phyloP scores from a whole-genome alignment of 2,888 invertebrate species.

The Anodontia alba region DNA sequence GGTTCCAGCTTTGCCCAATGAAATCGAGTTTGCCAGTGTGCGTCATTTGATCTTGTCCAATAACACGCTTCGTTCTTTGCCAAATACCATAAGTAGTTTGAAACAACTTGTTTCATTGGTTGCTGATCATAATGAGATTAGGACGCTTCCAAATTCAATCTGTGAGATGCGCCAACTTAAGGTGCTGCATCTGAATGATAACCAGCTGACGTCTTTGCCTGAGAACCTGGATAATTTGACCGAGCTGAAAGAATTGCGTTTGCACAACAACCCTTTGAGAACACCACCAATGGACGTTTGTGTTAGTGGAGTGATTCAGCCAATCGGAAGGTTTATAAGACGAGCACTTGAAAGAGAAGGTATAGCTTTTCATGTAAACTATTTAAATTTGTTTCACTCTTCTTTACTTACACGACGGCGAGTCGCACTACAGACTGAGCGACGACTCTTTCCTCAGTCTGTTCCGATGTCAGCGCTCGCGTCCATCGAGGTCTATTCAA shows the following conservation, averaged over 20 bases:
- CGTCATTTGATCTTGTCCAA: constrained; percentile 76
- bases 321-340: constrained; percentile 82
- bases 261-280: constrained; percentile 81
- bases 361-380: no score
- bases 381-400: background rate
- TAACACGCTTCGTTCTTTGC: constrained; percentile 77
- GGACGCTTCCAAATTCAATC: constrained; percentile 67
- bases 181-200: constrained; percentile 78
- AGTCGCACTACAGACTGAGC: no score
- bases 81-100: constrained; percentile 75
- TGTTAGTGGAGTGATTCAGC: constrained; percentile 81
- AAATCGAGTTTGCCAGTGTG: constrained; percentile 72
- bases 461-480: no score
- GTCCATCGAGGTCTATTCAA: no score
- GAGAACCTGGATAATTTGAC: constrained; percentile 77
- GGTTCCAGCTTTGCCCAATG: constrained; percentile 76
- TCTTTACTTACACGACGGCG: no score
- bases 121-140: constrained; percentile 77
- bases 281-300: constrained; percentile 83
- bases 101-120: constrained; percentile 73
- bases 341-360: constrained; percentile 80
- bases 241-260: constrained; percentile 76
- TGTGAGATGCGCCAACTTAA: constrained; percentile 73
- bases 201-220: constrained; percentile 76
- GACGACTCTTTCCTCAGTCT: no score